Evolutionary conservation across 2,797 vertebrate genomes (phyloP).

Genomic region (Monodelphis domestica): DNA sequence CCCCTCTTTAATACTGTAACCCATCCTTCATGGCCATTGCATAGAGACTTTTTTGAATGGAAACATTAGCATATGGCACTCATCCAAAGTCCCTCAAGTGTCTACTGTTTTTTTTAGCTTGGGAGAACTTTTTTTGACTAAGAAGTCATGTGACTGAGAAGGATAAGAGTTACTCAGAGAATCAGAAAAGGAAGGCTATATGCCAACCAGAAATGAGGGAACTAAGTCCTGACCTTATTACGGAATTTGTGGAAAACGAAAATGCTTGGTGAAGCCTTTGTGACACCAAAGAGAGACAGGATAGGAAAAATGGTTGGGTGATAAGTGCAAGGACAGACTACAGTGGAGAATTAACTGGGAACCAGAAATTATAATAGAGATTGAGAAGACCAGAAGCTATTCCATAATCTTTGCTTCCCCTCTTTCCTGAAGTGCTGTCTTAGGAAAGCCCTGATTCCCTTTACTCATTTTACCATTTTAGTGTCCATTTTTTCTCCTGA

Average conservation of each 20-base stretch:
- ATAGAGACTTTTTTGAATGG: not conserved
- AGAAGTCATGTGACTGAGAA: not conserved
- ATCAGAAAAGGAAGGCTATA: not conserved
- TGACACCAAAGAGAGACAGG: not conserved
- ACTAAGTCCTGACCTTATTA: not conserved
- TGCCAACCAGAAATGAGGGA: not conserved
- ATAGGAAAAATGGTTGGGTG: fast-evolving
- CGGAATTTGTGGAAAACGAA: not conserved
- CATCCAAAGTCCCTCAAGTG: not conserved
- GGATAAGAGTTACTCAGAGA: not conserved
- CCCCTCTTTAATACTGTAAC: not conserved
- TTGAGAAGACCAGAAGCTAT: not conserved
- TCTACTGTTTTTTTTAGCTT: not conserved
- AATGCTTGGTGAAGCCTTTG: not conserved
- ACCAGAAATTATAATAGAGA: not conserved
- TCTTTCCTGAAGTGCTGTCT: not conserved
- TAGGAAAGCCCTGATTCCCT: not conserved
- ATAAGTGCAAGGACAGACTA: not conserved
- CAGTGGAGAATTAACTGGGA: not conserved
- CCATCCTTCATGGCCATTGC: not conserved
- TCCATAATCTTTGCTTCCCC: not conserved
- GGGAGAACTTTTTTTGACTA: not conserved
- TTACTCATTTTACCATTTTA: not conserved
- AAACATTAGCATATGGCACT: not conserved
- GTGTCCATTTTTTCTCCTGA: not conserved